phyloP scores from a whole-genome alignment of 2,888 invertebrate species.

The Yponomeuta malinellus region DNA sequence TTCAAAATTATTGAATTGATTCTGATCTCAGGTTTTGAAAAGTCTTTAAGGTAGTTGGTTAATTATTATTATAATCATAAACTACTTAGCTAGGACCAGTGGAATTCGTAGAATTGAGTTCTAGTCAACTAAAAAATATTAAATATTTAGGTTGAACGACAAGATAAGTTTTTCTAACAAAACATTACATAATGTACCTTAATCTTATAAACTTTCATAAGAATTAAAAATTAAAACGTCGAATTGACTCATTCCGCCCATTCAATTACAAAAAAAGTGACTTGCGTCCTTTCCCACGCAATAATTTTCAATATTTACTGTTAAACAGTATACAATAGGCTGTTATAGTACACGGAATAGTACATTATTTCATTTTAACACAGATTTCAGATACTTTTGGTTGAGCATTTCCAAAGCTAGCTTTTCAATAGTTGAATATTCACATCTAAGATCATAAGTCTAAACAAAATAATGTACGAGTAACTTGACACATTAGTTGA shows the following conservation, averaged over 20 bases:
- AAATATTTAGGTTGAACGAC: not conserved
- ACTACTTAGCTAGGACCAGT: constrained; percentile 6
- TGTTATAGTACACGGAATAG: not conserved
- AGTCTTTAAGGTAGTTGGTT: constrained; percentile 2
- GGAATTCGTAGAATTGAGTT: constrained; percentile 9
- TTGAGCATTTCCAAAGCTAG: not conserved
- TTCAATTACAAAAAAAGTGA: not conserved
- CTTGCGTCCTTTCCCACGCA: not conserved
- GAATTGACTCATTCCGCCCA: not conserved
- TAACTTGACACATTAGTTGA: too few species aligned
- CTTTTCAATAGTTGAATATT: not conserved
- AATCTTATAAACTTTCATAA: not conserved
- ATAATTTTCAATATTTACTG: not conserved
- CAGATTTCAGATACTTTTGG: not conserved
- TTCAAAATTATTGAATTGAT: not conserved
- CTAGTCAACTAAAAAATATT: constrained; percentile 2
- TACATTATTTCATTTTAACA: not conserved
- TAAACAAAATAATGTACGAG: not conserved
- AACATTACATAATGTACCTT: constrained; percentile 1
- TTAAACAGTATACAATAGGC: not conserved
- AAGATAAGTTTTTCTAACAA: not conserved
- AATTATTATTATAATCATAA: not conserved
- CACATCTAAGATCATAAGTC: not conserved
- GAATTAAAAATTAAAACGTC: not conserved
- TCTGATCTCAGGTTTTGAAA: constrained; percentile 5